Conservation (phyloP, 2,797 vertebrate genomes). For the Poecilia velifera region DNA sequence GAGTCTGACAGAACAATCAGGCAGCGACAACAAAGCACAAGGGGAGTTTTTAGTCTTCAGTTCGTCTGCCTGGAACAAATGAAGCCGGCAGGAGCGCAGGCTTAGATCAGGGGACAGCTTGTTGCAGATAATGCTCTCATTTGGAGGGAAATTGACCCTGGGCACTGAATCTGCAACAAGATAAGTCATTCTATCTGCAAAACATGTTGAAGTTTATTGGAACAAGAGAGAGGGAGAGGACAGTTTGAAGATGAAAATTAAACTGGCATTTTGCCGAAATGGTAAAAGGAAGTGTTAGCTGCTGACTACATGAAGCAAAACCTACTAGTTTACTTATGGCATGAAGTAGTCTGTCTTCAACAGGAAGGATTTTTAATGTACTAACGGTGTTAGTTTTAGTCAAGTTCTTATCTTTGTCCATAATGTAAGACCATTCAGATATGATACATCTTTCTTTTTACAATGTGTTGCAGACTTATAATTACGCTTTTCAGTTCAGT, state of each 20-base stretch:
- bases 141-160: conserved; percentile 75
- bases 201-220: conserved; percentile 54
- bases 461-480: neutral
- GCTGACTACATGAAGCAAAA: neutral
- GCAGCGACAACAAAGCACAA: conserved; percentile 44
- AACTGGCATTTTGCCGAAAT: conserved; percentile 14
- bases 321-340: neutral
- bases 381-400: neutral
- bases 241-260: conserved; percentile 9
- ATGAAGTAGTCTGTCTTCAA: neutral
- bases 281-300: neutral
- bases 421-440: conserved; percentile 2
- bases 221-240: conserved; percentile 29
- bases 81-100: conserved; percentile 58
- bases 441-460: neutral
- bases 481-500: conserved; percentile 17
- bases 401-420: neutral
- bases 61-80: conserved; percentile 71
- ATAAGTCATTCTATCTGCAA: conserved; percentile 55
- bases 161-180: conserved; percentile 54
- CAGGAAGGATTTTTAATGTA: neutral
- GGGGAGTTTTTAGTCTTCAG: conserved; percentile 54
- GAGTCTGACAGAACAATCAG: conserved; percentile 66
- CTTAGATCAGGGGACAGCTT: conserved; percentile 70
- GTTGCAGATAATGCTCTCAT: conserved; percentile 74